Conservation (phyloP, 2,113 vertebrate species). For the Aptenodytes patagonicus region DNA sequence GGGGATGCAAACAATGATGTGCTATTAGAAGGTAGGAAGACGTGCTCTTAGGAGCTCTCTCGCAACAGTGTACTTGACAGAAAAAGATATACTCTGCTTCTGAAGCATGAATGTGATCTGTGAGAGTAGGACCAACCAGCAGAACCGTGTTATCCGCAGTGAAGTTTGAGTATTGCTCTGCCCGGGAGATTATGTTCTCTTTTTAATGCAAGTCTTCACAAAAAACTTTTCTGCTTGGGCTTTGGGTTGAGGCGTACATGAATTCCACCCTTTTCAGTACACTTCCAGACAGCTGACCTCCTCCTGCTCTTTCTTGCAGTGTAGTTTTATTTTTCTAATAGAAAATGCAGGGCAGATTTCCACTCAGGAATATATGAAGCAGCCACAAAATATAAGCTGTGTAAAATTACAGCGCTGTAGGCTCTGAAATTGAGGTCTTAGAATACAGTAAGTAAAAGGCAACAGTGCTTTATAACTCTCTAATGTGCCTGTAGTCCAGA, state of each 20-base stretch:
- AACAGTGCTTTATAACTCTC: background rate
- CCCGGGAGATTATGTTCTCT: background rate
- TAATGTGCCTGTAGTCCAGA: background rate
- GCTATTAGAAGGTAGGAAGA: conserved; percentile 60
- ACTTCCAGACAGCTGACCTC: background rate
- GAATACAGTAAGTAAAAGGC: background rate
- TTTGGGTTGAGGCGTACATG: background rate
- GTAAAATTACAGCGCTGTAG: background rate
- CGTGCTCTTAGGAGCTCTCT: background rate
- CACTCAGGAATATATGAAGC: background rate
- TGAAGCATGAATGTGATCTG: background rate
- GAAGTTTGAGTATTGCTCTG: background rate
- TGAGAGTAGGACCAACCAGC: background rate
- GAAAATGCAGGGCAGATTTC: background rate
- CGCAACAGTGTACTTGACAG: background rate
- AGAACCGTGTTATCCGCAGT: rapidly evolving
- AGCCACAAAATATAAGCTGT: background rate
- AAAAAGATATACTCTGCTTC: background rate
- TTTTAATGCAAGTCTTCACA: background rate
- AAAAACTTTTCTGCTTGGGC: background rate
- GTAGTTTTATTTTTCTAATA: background rate
- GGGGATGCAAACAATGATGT: conserved; percentile 49
- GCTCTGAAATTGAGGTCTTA: background rate
- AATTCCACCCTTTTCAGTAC: background rate
- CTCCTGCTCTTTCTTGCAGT: background rate